Conservation (phyloP, 2,888 invertebrate genomes). For the Microctonus aethiopoides region DNA sequence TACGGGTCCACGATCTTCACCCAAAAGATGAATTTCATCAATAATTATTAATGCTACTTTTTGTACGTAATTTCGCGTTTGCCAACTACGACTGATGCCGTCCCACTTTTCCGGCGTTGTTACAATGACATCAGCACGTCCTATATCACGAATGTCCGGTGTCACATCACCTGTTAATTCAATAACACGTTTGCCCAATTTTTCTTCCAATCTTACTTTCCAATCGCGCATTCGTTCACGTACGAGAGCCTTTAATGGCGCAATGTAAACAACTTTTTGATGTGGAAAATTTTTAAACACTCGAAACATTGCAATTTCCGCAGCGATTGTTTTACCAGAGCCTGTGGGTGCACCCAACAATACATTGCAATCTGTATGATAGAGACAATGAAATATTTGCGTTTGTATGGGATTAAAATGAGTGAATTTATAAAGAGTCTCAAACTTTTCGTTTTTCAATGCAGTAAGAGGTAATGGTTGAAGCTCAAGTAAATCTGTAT, state of each 20-base stretch:
- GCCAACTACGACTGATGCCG: constrained; percentile 98
- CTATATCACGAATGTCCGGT: constrained; percentile 87
- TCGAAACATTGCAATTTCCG: constrained; percentile 96
- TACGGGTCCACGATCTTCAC: constrained; percentile 89
- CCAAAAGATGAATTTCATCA: constrained; percentile 97
- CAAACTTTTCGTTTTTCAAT: constrained; percentile 80
- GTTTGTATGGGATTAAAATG: constrained; percentile 99
- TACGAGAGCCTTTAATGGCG: constrained; percentile 97
- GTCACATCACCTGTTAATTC: constrained; percentile 96
- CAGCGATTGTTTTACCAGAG: constrained; percentile 98
- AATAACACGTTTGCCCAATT: constrained; percentile 84
- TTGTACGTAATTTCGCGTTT: constrained; percentile 93
- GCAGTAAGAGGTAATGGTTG: constrained; percentile 90
- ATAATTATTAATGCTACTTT: constrained; percentile 93
- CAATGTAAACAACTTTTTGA: constrained; percentile 95
- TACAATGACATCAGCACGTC: constrained; percentile 90
- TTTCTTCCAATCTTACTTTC: constrained; percentile 81
- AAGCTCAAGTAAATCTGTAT: constrained; percentile 93
- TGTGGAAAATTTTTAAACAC: constrained; percentile 85
- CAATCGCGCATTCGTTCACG: constrained; percentile 97
- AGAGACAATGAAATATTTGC: constrained; percentile 96
- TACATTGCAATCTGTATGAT: constrained; percentile 94
- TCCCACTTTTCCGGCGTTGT: constrained; percentile 99
- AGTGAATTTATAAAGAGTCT: constrained; percentile 87
- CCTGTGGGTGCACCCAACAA: constrained; percentile 96